These are phyloP conservation scores for Holcopasites calliopsidis DNA, from an alignment of 1,140 invertebrate genomes.

Conservation along the genomic window DNA sequence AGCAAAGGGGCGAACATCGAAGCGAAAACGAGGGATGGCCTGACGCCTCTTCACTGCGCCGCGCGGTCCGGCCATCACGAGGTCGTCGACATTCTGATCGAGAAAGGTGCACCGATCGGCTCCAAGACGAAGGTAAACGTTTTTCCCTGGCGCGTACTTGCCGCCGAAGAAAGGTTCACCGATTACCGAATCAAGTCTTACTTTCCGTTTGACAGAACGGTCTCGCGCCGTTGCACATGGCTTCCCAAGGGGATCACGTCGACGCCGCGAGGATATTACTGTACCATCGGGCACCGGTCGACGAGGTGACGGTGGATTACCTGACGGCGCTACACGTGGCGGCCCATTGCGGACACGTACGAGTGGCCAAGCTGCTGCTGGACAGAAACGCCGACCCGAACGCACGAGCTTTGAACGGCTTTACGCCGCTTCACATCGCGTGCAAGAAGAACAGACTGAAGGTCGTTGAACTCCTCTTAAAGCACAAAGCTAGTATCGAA, in stretches of 20 bases:
- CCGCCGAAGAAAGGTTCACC: background rate
- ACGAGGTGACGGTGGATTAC: slow-evolving; percentile 99
- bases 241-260: slow-evolving; percentile 97
- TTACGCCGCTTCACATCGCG: slow-evolving; percentile 98
- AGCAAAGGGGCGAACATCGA: slow-evolving; percentile 95
- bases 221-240: slow-evolving; percentile 94
- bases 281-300: slow-evolving; percentile 95
- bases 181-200: slow-evolving; percentile 16
- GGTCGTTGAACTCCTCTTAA: slow-evolving; percentile 96
- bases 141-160: background rate
- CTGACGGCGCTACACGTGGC: slow-evolving; percentile 98
- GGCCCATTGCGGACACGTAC: slow-evolving; percentile 95
- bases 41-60: slow-evolving; percentile 95
- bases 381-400: slow-evolving; percentile 98
- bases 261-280: slow-evolving; percentile 95
- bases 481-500: slow-evolving; percentile 95
- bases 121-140: slow-evolving; percentile 96
- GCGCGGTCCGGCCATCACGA: slow-evolving; percentile 97
- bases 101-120: slow-evolving; percentile 94
- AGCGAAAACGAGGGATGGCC: slow-evolving; percentile 95
- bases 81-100: slow-evolving; percentile 95
- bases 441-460: slow-evolving; percentile 99
- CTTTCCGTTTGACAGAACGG: slow-evolving; percentile 86
- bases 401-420: slow-evolving; percentile 97
- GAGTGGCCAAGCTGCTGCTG: slow-evolving; percentile 96